phyloP scores from a whole-genome alignment of 2,797 vertebrate species.

The Calcarius lapponicus region DNA sequence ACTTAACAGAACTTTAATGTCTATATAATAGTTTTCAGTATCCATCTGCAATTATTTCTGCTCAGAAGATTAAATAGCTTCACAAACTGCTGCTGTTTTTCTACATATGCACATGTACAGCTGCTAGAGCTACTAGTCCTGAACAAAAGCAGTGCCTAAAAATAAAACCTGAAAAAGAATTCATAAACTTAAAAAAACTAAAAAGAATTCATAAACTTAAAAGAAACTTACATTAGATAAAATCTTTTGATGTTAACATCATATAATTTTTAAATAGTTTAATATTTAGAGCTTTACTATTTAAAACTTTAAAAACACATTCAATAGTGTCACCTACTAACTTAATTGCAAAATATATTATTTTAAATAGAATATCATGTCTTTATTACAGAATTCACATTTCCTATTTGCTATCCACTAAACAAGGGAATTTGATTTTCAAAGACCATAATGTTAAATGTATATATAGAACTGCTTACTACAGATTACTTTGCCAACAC shows the following conservation, averaged over 20 bases:
- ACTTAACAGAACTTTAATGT: background rate
- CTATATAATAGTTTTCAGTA: background rate
- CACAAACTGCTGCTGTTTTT: background rate
- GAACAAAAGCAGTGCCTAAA: background rate
- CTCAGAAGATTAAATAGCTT: background rate
- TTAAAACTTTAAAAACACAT: background rate
- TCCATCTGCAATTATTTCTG: background rate
- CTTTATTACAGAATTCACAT: background rate
- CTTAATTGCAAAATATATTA: slow-evolving; percentile 51
- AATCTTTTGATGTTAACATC: background rate
- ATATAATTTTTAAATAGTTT: background rate
- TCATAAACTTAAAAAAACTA: background rate
- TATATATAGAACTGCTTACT: background rate
- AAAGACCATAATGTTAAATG: background rate
- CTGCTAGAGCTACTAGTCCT: background rate
- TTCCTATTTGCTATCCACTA: background rate
- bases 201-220: background rate
- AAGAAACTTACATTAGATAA: background rate
- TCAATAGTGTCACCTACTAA: background rate
- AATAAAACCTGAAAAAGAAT: background rate
- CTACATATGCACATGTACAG: background rate
- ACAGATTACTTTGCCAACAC: background rate
- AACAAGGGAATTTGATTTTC: background rate
- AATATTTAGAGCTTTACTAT: background rate
- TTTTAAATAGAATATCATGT: slow-evolving; percentile 30